Evolutionary conservation across 1,140 invertebrate species (phyloP).

Genomic region (Zaprionus lachaisei): DNA sequence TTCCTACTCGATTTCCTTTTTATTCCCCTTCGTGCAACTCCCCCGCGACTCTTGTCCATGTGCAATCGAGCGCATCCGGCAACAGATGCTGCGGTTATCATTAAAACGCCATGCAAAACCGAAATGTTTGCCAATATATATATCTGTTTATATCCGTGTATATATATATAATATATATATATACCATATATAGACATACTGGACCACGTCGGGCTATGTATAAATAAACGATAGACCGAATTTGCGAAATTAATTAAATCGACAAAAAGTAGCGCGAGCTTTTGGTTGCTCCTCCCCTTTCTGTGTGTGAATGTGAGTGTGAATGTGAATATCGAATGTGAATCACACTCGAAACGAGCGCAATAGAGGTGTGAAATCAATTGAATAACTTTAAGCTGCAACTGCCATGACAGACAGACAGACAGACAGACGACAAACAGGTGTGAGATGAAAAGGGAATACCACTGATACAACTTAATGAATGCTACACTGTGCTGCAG

Average conservation of each 20-base stretch:
- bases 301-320: conserved; percentile 28
- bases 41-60: conserved; percentile 27
- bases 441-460: conserved; percentile 30
- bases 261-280: conserved; percentile 65
- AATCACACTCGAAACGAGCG: conserved; percentile 30
- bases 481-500: conserved; percentile 9
- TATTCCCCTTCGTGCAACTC: conserved; percentile 1
- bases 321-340: conserved; percentile 40
- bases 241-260: conserved; percentile 80
- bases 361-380: conserved; percentile 41
- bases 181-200: conserved; percentile 23
- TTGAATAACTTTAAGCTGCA: conserved; percentile 32
- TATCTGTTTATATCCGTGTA: not conserved
- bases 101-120: conserved; percentile 55
- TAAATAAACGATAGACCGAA: conserved; percentile 70
- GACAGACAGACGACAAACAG: conserved; percentile 1
- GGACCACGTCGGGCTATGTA: conserved; percentile 39
- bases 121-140: conserved; percentile 52
- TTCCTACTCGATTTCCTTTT: not conserved
- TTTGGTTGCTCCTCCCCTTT: conserved; percentile 62
- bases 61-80: conserved; percentile 72
- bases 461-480: not conserved
- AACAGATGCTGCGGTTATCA: conserved; percentile 71
- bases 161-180: conserved; percentile 6
- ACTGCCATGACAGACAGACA: not conserved